A percentile compares a stretch with the other conserved stretches of the same genome.
phyloP scores from a whole-genome alignment of 2,888 invertebrate genomes.

The Catocala sponsa region DNA sequence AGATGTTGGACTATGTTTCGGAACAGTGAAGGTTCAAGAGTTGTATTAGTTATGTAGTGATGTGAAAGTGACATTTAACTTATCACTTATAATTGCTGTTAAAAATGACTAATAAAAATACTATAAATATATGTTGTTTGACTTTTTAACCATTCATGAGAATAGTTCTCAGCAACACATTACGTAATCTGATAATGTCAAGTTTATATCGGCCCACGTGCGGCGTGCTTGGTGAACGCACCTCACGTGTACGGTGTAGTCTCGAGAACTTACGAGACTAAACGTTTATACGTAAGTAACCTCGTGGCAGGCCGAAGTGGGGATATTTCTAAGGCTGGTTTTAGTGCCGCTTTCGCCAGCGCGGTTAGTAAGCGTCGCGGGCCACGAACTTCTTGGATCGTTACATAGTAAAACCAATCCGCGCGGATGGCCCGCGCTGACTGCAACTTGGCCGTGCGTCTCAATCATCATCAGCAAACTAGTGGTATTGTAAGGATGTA shows the following conservation, averaged over 20 bases:
- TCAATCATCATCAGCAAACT: no score
- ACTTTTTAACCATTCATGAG: constrained; percentile 34
- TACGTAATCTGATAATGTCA: constrained; percentile 40
- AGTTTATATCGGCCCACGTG: constrained; percentile 34
- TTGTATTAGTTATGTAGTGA: constrained; percentile 50
- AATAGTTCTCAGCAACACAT: constrained; percentile 11
- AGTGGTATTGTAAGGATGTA: no score
- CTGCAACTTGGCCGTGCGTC: no score
- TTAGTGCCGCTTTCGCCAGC: no score
- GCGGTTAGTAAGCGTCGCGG: no score
- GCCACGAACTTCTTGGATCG: no score
- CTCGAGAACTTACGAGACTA: constrained; percentile 11
- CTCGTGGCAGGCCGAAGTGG: no score
- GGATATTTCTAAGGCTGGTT: no score
- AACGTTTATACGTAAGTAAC: neutral
- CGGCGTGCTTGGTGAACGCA: constrained; percentile 1
- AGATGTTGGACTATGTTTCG: constrained; percentile 26
- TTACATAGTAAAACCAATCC: no score
- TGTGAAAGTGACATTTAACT: constrained; percentile 61
- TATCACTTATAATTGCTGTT: constrained; percentile 83
- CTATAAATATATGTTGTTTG: constrained; percentile 45
- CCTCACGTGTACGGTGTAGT: constrained; percentile 9
- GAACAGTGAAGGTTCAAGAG: constrained; percentile 25
- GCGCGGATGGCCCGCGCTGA: no score
- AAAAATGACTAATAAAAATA: constrained; percentile 74